Evolutionary conservation across 2,113 vertebrate genomes (phyloP).

Genomic region (Rhombomys opimus): DNA sequence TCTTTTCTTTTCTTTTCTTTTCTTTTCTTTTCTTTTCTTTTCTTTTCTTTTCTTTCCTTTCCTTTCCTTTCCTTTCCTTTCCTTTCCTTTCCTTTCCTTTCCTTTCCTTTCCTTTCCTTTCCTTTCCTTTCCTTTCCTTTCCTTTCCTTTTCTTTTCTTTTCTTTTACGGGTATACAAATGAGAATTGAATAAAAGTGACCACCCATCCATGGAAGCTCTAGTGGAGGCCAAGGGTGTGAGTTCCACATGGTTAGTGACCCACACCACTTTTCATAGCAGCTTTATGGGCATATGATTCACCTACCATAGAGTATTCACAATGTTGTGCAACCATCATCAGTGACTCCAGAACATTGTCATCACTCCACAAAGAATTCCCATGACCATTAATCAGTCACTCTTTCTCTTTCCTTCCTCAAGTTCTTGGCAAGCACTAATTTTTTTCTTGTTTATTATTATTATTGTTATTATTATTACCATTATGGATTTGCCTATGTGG

Average conservation of each 20-base stretch:
- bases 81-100: background rate
- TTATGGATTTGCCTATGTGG: conserved; percentile 34
- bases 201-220: conserved; percentile 53
- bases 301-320: conserved; percentile 8
- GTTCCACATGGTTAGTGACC: conserved; percentile 21
- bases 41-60: background rate
- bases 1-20: background rate
- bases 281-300: conserved; percentile 44
- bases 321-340: conserved; percentile 21
- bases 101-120: background rate
- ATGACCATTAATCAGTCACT: background rate
- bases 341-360: conserved; percentile 18
- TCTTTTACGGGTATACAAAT: conserved; percentile 36
- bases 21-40: background rate
- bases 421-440: conserved; percentile 5
- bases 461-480: too few relatives aligned
- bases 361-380: conserved; percentile 25
- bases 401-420: background rate
- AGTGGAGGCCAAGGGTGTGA: conserved; percentile 56
- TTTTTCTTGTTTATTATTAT: background rate
- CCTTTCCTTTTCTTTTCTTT: background rate
- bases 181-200: conserved; percentile 63
- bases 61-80: background rate
- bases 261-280: conserved; percentile 28
- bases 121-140: background rate